Base-by-base conservation (phyloP, 2,888 invertebrate species). In the Muscina levida region DNA sequence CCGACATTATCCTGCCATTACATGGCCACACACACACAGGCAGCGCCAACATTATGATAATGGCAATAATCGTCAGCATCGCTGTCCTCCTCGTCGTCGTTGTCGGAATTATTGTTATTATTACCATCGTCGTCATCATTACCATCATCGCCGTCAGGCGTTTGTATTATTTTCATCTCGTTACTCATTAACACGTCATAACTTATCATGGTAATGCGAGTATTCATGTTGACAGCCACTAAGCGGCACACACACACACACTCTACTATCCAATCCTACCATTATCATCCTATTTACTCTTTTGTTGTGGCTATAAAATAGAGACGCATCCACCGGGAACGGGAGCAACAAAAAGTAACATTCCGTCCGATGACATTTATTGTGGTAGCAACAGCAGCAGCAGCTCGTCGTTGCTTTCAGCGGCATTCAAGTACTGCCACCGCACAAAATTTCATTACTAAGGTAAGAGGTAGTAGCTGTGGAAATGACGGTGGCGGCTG, bases 141-240 rank as follows among this genome's bases (percentile, higher is more conserved):
- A 46, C 19, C 67, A 31, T 51, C 44, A 57, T 62, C 72, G 42
- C 70, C 66, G 71, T 39, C 66, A 66, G 72, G n/a, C 44, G 51
- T 19, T 74, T 67, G 53, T 53, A 42, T 42, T 48, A 73, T 48
- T 73, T 70, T 56, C 56, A 70, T 57, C 26, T 65, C 59, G 22
- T 22, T 57, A 74, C 37, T 71, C 74, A 79, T 79, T 74, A 79
- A 71, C 48, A 51, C 42, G n/a, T 46, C 57, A 71, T 56, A 74
- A 79, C 59, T 79, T 74, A 74, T 74, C 66, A 39, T 59, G 70
- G 65, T 24, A 71, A 71, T 67, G 31, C 31, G 31, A 31, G 31
- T 56, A 22, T 39, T 62, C 62, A 39, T 42, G 77, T 11, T 77
- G 77, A 68, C 68, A 72, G 66, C 24, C 37, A 26, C n/a, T 44